A percentile compares a stretch with the other conserved stretches of the same genome.
These are phyloP conservation scores for Cladopsammia gracilis DNA, from an alignment of 64 coral and sea anemone genomes.

Conservation along the genomic window DNA sequence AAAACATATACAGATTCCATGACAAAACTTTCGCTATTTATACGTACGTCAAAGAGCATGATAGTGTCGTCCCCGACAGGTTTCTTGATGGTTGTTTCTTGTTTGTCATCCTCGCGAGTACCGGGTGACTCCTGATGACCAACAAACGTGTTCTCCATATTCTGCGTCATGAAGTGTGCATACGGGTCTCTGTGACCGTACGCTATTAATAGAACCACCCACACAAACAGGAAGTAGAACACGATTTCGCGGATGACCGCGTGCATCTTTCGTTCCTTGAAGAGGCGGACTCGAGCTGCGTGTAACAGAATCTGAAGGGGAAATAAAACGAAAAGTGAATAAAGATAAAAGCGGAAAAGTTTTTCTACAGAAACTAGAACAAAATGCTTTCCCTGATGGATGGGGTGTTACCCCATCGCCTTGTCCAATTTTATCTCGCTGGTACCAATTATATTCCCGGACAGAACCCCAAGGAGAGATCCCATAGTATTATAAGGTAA, in stretches of 20 bases:
- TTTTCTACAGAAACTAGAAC: too few species aligned
- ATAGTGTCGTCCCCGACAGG: conserved; percentile 9
- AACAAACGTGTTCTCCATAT: conserved; percentile 73
- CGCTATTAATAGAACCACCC: conserved; percentile 89
- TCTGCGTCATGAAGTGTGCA: conserved; percentile 80
- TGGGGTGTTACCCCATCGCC: too few species aligned
- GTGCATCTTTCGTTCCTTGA: conserved; percentile 95
- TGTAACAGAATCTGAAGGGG: conserved; percentile 16
- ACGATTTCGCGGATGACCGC: conserved; percentile 87
- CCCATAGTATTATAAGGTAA: too few species aligned
- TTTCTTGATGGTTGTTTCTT: neutral
- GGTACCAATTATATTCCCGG: too few species aligned
- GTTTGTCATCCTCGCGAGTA: conserved; percentile 13
- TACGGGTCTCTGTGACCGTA: conserved; percentile 96
- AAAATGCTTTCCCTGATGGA: too few species aligned
- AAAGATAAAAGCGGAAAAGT: neutral
- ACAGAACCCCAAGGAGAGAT: too few species aligned
- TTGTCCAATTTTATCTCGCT: too few species aligned
- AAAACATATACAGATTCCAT: too few species aligned
- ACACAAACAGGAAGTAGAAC: conserved; percentile 89
- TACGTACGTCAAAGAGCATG: conserved; percentile 76
- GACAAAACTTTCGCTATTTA: too few species aligned
- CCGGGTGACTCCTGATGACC: conserved; percentile 27
- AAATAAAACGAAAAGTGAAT: neutral
- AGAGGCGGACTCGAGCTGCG: conserved; percentile 64